These are phyloP conservation scores for Perithous albicinctus DNA, from an alignment of 2,888 invertebrate genomes.

Conservation along the genomic window DNA sequence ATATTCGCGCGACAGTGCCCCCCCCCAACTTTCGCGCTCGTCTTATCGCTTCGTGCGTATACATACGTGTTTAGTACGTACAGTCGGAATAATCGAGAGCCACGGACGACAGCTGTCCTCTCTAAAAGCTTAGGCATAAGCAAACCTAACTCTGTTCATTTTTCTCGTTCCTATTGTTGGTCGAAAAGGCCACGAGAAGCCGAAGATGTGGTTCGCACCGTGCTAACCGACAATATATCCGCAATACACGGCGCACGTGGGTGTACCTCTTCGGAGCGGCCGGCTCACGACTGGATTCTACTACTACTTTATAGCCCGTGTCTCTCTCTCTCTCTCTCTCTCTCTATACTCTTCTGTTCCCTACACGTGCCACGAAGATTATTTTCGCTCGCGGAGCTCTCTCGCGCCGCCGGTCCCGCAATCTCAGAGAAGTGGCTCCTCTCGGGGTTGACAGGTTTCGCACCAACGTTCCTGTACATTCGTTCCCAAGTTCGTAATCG, in stretches of 20 bases:
- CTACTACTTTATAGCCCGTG: conserved; percentile 38
- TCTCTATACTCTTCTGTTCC: conserved; percentile 42
- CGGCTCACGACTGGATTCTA: conserved; percentile 60
- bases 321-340: too few relatives aligned
- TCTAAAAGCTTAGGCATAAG: neutral
- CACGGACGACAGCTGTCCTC: neutral
- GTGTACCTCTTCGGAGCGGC: conserved; percentile 56
- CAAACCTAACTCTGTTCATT: conserved; percentile 5
- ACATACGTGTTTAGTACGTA: conserved; percentile 41
- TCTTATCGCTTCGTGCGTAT: conserved; percentile 49
- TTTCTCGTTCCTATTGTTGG: neutral
- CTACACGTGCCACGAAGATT: conserved; percentile 72
- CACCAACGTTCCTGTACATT: conserved; percentile 60
- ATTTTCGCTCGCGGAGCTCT: conserved; percentile 78
- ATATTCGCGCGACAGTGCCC: conserved; percentile 5
- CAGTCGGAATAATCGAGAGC: conserved; percentile 45
- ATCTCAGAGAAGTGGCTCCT: conserved; percentile 79
- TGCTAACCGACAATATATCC: conserved; percentile 55
- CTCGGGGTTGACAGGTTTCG: conserved; percentile 78
- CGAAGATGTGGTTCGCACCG: neutral
- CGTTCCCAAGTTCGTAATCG: conserved; percentile 46
- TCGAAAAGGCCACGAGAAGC: neutral
- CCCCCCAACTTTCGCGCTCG: too few relatives aligned
- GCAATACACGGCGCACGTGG: conserved; percentile 64
- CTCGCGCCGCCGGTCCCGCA: conserved; percentile 75